A percentile compares a stretch with the other conserved stretches of the same genome.
Conservation (phyloP, 2,797 vertebrate species). For the Microchirus variegatus region DNA sequence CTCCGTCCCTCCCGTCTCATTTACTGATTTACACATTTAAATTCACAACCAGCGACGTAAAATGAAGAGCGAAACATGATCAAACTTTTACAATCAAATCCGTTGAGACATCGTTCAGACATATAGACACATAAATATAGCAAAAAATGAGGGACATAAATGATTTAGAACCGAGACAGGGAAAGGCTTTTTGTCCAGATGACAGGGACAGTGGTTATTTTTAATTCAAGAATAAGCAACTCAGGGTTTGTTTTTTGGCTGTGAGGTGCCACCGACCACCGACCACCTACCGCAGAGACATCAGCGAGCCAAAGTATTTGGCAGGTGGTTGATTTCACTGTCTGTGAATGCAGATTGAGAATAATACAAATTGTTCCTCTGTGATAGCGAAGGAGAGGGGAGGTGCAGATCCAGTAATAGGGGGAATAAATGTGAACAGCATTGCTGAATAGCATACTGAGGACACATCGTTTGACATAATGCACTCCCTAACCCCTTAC, state of each 20-base stretch:
- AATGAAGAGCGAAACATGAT: too few species aligned
- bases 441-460: not conserved
- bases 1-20: too few species aligned
- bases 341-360: not conserved
- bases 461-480: not conserved
- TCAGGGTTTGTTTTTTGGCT: not conserved
- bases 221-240: not conserved
- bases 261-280: not conserved
- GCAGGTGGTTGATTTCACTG: not conserved
- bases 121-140: not conserved
- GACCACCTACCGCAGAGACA: not conserved
- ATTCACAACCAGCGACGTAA: too few species aligned
- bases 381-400: not conserved
- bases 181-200: not conserved
- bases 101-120: not conserved
- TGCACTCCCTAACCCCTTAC: too few species aligned
- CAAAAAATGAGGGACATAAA: not conserved
- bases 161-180: constrained; percentile 11
- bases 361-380: not conserved
- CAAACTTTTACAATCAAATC: not conserved
- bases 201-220: constrained; percentile 1
- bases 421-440: not conserved
- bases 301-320: not conserved
- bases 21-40: too few species aligned
- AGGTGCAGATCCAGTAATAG: not conserved